A percentile compares a stretch with the other conserved stretches of the same genome.
Conservation (phyloP, 1,140 invertebrate genomes). For the Grapholita molesta region DNA sequence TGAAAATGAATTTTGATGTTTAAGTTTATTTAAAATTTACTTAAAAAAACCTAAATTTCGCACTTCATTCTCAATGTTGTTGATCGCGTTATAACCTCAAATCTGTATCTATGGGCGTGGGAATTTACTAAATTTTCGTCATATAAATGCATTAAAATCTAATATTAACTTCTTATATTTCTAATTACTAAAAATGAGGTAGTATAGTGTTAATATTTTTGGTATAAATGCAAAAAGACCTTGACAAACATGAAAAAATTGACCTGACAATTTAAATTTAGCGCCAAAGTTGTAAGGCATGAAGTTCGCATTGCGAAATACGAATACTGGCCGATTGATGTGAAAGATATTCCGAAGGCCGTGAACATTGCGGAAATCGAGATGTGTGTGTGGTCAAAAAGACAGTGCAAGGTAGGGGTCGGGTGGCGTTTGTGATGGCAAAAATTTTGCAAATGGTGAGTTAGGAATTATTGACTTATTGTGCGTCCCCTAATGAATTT, state of each 20-base stretch:
- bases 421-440: slow-evolving; percentile 79
- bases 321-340: slow-evolving; percentile 77
- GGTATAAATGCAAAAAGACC: not conserved
- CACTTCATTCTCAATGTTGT: slow-evolving; percentile 69
- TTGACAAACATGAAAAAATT: not conserved
- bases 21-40: not conserved
- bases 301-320: slow-evolving; percentile 72
- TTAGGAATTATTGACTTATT: slow-evolving; percentile 73
- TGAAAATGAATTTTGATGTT: not conserved
- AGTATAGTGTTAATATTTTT: not conserved
- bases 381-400: slow-evolving; percentile 79
- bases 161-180: not conserved
- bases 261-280: slow-evolving; percentile 69
- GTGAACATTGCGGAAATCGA: slow-evolving; percentile 79
- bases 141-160: not conserved
- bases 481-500: slow-evolving; percentile 52
- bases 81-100: slow-evolving; percentile 40
- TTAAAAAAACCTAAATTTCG: slow-evolving; percentile 19
- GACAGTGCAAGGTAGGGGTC: slow-evolving; percentile 79
- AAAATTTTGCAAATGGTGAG: slow-evolving; percentile 79
- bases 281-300: slow-evolving; percentile 58
- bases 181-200: not conserved
- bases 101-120: slow-evolving; percentile 39
- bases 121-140: slow-evolving; percentile 23
- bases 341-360: slow-evolving; percentile 79